Evolutionary conservation across 2,888 invertebrate genomes (phyloP), one percentile per base, ranked within the genome.

Genomic region (Ceratothoa steindachneri): DNA sequence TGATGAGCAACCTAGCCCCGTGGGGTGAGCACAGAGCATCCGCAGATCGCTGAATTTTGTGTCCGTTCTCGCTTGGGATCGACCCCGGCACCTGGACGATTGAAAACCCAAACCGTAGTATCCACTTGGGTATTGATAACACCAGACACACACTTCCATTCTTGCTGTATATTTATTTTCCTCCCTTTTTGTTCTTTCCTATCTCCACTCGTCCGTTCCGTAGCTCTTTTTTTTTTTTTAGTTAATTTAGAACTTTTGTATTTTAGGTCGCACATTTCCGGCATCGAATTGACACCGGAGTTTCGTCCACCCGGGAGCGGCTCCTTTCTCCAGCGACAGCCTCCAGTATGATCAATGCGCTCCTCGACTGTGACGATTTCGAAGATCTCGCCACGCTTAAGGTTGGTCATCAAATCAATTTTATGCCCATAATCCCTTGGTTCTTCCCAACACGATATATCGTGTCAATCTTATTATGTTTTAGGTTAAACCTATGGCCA

Each of bases 361-460:
- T 97, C 81, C 93, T 96, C 85, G 95, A 96, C 86, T 96, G 96
- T 87, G 97, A 97, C 86, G 94, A 95, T 83, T 94, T 97, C 88
- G 95, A 95, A 86, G 93, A 95, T 83, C 93, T 97, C 83, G 95
- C 97, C 77, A 96, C 95, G 81, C 89, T 89, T 80, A 85, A 86
- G 84, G 87, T 87, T 84, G 80, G 71, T 67, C 19, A 30, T 28
- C 24, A 1, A 1, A 3, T 15, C 19, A 30, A 53, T 74, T 41
- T 27, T 28, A n/a, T 28, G 7, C 55, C 29, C 12, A 67, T 53
- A 53, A 28, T n/a, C 4, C 24, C 41, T 30, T 29, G 27, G 24
- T 12, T n/a, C 30, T 15, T 22, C 19, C 30, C 30, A 15, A 67
- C 19, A 7, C n/a, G 4, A 71, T 29, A 22, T 30, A 15, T 19